A percentile compares a stretch with the other conserved stretches of the same genome.
Evolutionary conservation across 1,140 invertebrate species (phyloP).

Genomic region (Sinella curviseta): DNA sequence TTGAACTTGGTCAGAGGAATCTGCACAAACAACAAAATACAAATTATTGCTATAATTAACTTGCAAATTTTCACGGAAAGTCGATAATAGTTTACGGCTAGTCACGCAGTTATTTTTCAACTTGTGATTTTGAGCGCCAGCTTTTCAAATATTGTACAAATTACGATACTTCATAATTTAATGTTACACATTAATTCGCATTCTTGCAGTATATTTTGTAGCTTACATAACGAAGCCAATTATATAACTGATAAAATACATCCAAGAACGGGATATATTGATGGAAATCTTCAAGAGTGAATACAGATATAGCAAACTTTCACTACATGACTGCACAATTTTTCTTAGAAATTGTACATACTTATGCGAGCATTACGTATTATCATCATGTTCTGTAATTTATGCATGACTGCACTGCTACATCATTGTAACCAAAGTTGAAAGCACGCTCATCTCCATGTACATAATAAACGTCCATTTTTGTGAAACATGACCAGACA

Average conservation of each 20-base stretch:
- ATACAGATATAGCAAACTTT: too few relatives aligned
- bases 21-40: constrained; percentile 38
- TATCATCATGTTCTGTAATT: neutral
- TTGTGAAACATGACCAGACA: neutral
- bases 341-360: too few relatives aligned
- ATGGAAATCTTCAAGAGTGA: too few relatives aligned
- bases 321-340: too few relatives aligned
- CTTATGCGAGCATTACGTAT: too few relatives aligned
- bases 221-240: too few relatives aligned
- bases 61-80: too few relatives aligned
- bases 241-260: too few relatives aligned
- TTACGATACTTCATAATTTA: neutral
- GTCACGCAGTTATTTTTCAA: neutral
- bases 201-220: neutral
- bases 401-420: neutral
- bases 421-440: too few relatives aligned
- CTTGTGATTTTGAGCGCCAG: neutral
- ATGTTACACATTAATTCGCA: neutral
- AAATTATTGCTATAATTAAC: constrained; percentile 8
- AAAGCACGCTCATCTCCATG: too few relatives aligned
- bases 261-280: too few relatives aligned
- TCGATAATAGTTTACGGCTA: neutral
- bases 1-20: constrained; percentile 44
- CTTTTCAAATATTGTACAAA: neutral
- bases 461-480: neutral